Conservation (phyloP, 2,888 invertebrate species). For the Thalpophila matura region DNA sequence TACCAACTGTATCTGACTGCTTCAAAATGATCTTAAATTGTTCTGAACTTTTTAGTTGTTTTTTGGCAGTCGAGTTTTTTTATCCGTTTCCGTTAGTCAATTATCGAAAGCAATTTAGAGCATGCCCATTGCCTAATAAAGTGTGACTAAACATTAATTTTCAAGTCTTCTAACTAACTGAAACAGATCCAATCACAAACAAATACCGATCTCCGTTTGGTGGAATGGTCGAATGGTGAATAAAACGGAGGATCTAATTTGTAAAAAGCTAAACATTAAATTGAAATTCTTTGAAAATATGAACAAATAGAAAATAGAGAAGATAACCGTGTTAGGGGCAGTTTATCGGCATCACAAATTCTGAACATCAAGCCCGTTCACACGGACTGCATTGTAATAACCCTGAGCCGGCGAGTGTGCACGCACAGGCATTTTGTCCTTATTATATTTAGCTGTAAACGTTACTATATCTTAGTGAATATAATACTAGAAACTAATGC, state of each 20-base stretch:
- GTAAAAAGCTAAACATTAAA: background rate
- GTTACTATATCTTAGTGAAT: slow-evolving; percentile 17
- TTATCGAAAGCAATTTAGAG: background rate
- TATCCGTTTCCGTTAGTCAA: background rate
- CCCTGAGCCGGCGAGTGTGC: slow-evolving; percentile 61
- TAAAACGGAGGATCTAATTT: slow-evolving; percentile 2
- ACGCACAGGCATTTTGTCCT: slow-evolving; percentile 78
- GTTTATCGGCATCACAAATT: slow-evolving; percentile 79
- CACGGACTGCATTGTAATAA: slow-evolving; percentile 84
- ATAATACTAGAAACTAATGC: slow-evolving; percentile 15
- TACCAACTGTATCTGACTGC: no score
- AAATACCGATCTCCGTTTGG: slow-evolving; percentile 2
- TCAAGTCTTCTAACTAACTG: background rate
- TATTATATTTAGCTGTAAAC: slow-evolving; percentile 52
- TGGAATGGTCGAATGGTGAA: slow-evolving; percentile 3
- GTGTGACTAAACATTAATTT: background rate
- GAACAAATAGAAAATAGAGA: slow-evolving; percentile 42
- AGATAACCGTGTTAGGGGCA: slow-evolving; percentile 76
- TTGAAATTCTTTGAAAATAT: slow-evolving; percentile 11
- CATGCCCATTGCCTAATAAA: slow-evolving; percentile 8
- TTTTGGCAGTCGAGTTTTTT: no score
- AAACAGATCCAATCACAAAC: slow-evolving; percentile 4
- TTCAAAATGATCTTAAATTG: no score
- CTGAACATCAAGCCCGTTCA: slow-evolving; percentile 73
- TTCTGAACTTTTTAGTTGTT: no score